These are phyloP conservation scores for Epizoanthus fatuus DNA, from an alignment of 92 coral and sea anemone genomes.

Conservation along the genomic window DNA sequence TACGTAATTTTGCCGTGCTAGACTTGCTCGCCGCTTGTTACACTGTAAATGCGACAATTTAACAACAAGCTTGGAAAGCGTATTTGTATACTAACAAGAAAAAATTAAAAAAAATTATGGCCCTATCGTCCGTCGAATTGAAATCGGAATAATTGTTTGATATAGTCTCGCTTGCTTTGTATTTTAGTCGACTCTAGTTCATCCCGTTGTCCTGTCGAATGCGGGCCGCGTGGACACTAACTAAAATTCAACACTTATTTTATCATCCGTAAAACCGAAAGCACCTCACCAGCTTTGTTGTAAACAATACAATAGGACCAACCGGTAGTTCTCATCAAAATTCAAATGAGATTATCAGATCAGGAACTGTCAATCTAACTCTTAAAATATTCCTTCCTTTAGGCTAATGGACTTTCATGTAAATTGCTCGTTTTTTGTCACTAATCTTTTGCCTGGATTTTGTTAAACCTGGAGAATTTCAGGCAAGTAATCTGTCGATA, in stretches of 20 bases:
- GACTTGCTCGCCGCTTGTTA: no score
- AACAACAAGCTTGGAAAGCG: no score
- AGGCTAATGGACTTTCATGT: neutral
- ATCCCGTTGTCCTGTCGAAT: neutral
- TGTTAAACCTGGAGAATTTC: neutral
- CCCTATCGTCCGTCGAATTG: no score
- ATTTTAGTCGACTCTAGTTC: no score
- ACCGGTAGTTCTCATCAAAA: slow-evolving; percentile 26
- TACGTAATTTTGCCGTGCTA: no score
- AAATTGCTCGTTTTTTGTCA: neutral
- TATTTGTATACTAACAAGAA: no score
- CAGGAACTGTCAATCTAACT: slow-evolving; percentile 15
- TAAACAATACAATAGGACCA: slow-evolving; percentile 4
- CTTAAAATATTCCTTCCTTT: neutral
- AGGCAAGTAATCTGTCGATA: neutral
- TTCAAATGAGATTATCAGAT: slow-evolving; percentile 26
- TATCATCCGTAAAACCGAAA: neutral
- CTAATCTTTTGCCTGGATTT: neutral
- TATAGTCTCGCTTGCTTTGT: no score
- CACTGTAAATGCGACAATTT: no score
- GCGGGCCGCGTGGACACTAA: neutral
- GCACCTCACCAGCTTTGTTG: neutral
- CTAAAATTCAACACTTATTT: neutral
- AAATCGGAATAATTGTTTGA: no score
- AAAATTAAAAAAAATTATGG: no score